Percentiles rank a stretch among this genome's conserved stretches.
Evolutionary conservation across 2,888 invertebrate species (phyloP).

Genomic region (Bedellia somnulentella): DNA sequence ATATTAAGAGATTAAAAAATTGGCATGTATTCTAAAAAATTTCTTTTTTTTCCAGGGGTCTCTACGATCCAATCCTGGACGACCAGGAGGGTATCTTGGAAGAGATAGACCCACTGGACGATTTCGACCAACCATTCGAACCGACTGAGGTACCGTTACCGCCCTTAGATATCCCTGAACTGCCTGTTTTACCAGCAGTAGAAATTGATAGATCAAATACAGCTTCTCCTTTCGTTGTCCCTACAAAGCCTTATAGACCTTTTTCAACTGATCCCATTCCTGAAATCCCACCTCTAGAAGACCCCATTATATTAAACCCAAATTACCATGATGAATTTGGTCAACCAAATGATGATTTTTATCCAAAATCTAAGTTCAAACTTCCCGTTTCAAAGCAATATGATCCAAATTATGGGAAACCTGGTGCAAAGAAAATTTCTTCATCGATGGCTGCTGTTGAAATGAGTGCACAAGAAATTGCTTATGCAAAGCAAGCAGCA

Average conservation of each 20-base stretch:
- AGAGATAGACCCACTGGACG: conserved; percentile 27
- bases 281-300: conserved; percentile 30
- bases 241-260: conserved; percentile 30
- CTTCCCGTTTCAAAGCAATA: conserved; percentile 39
- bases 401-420: conserved; percentile 22
- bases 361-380: conserved; percentile 26
- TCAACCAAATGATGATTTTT: conserved; percentile 15
- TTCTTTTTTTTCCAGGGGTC: conserved; percentile 30
- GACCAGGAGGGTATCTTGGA: conserved; percentile 37
- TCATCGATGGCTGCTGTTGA: too few species aligned
- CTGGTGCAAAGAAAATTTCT: too few species aligned
- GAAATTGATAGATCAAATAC: conserved; percentile 20
- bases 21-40: background rate
- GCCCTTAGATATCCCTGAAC: conserved; percentile 9
- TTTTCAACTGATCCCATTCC: conserved; percentile 33
- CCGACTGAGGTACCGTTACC: conserved; percentile 35
- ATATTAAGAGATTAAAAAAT: too few species aligned
- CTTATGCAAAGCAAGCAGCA: conserved; percentile 18
- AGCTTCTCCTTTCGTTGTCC: conserved; percentile 23
- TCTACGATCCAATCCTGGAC: conserved; percentile 45
- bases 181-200: background rate
- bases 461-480: conserved; percentile 12
- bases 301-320: conserved; percentile 38
- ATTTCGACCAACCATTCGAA: conserved; percentile 38
- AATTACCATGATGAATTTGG: conserved; percentile 28